phyloP scores from a whole-genome alignment of 2,113 vertebrate genomes.

The Ceyx cyanopectus region DNA sequence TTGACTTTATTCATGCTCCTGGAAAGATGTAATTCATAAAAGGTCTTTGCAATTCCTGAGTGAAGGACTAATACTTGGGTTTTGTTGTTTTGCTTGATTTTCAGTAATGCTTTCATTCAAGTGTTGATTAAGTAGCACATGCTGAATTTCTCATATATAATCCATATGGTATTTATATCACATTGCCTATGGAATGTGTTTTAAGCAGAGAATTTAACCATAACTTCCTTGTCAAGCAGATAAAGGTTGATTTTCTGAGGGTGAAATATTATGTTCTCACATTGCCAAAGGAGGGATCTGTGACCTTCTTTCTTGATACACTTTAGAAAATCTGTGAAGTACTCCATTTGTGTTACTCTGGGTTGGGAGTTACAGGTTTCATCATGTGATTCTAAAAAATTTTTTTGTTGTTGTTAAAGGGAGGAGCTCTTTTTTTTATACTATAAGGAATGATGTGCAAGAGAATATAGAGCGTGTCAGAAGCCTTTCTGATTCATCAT shows the following conservation, averaged over 20 bases:
- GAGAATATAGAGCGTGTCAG: conserved; percentile 21
- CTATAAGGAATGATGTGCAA: conserved; percentile 38
- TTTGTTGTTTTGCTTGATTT: conserved; percentile 51
- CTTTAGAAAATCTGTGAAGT: neutral
- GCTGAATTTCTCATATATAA: neutral
- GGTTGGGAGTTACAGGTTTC: neutral
- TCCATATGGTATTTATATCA: neutral
- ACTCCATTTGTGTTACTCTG: neutral
- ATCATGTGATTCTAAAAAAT: conserved; percentile 31
- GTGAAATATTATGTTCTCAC: neutral
- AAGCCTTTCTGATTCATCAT: conserved; percentile 72
- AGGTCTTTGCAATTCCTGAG: conserved; percentile 26
- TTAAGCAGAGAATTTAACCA: neutral
- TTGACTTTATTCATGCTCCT: conserved; percentile 14
- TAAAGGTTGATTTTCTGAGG: neutral
- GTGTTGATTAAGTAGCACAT: conserved; percentile 24
- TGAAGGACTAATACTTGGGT: conserved; percentile 19
- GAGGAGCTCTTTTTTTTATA: neutral
- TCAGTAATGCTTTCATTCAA: conserved; percentile 54
- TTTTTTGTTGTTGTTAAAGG: neutral
- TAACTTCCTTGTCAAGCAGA: neutral
- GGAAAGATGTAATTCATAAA: conserved; percentile 32
- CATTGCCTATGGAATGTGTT: neutral
- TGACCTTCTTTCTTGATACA: neutral
- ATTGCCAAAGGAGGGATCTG: neutral